Base-by-base conservation (phyloP, 2,113 vertebrate species). In the Aspidoscelis tigris region DNA sequence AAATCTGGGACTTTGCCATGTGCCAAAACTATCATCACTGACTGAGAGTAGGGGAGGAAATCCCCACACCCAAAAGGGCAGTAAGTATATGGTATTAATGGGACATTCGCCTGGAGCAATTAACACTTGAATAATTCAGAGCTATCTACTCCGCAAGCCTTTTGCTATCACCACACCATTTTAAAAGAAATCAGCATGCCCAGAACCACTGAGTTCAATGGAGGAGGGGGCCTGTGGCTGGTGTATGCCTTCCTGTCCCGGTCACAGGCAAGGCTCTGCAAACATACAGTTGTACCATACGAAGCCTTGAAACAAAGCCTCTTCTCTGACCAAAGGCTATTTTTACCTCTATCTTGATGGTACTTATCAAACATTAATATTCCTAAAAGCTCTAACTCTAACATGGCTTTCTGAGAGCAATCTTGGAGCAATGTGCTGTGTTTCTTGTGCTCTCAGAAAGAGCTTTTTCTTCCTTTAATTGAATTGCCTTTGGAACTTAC, bases 361-460 rank as follows among this genome's bases (percentile, higher is more conserved):
- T 92, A 89, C 88, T 93, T 92, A 92, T 87, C 90, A 93, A 93
- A 93, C 89, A 93, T 93, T 93, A 92, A 94, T 94, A 92, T 85
- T 89, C 71, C 84, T 93, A 91, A 94, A 93, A 93, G 91, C 89
- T 92, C 88, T 86, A 86, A 89, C 75, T 89, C 78, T 72, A 72
- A 24, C 53, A 71, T 78, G 76, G 47, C 70, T 74, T 88, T 89
- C 73, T 91, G 86, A 83, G 70, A 80, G 80, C 0, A 2, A 90
- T 0, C 0, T 73, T 80, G 47, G 1, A 90, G 83, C 91, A 91
- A 93, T 76, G 65, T 70, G 89, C 85, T 88, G 87, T 91, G 84
- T 80, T 80, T 84, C 58, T 87, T 70, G 41, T 87, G 89, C 65
- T 87, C 87, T 91, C 75, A 91, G 88, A 86, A 94, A 91, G 80